Evolutionary conservation across 2,113 vertebrate genomes (phyloP), one percentile per base, ranked within the genome.

Genomic region (Percopsis transmontana): DNA sequence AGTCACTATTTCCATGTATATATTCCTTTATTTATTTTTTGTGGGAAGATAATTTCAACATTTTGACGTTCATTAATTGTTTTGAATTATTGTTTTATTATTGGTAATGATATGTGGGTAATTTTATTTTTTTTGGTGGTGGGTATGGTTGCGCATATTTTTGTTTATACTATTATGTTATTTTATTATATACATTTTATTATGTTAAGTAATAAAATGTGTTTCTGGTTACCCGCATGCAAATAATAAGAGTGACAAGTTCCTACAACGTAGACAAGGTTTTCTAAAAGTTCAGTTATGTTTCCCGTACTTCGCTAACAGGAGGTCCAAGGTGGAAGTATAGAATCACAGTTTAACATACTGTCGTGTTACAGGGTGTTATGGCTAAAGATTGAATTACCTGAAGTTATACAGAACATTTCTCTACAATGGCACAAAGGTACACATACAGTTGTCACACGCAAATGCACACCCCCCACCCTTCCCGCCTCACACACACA

Each of bases 361-460:
- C 27, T 33, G 27, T 33, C 27, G 27, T 33, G 27, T 33, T 33
- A 33, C 27, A 33, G 27, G 66, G 72, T 74, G 74, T 67, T 78
- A 61, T 72, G 75, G 45, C 62, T 33, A 80, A 71, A 77, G 74
- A 73, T 78, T 70, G 38, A 54, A 72, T 79, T 73, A 84, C 71
- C 56, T 81, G 63, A 68, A 72, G 60, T 60, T 78, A 61, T 62
- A 53, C 68, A 60, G 67, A 74, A 70, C 27, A 33, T 79, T 85
- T 71, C 58, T 54, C 80, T 75, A 79, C 74, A 72, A 23, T 39
- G 10, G 14, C 66, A 68, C 60, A 62, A 51, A 3, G 45, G 42
- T 14, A 13, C 12, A 45, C 42, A 6, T 16, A 16, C 15, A 16
- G 12, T 14, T 12, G 8, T 12, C 21, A 48, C 59, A 71, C 52